Conservation (phyloP, 2,113 vertebrate species). For the Cebidichthys violaceus region DNA sequence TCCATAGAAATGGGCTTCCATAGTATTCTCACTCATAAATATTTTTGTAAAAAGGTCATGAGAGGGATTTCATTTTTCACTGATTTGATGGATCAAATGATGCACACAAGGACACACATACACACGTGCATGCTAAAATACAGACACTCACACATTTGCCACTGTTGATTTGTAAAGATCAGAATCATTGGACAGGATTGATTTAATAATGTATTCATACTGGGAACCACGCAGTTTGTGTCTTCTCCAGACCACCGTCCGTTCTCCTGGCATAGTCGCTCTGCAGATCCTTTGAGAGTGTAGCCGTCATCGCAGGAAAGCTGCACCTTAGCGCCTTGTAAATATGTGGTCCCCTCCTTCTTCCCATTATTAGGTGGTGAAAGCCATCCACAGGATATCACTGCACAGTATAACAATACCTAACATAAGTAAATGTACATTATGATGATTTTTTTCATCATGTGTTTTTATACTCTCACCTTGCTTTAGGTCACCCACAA, state of each 20-base stretch:
- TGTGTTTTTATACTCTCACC: slow-evolving; percentile 77
- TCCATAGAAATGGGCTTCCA: too few relatives aligned
- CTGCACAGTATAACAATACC: slow-evolving; percentile 68
- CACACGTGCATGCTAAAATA: not conserved
- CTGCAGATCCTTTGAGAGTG: slow-evolving; percentile 78
- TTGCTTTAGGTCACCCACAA: slow-evolving; percentile 79
- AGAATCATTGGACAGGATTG: slow-evolving; percentile 4
- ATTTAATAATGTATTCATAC: slow-evolving; percentile 60
- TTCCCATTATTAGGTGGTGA: slow-evolving; percentile 84
- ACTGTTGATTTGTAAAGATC: slow-evolving; percentile 45
- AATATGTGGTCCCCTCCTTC: slow-evolving; percentile 87
- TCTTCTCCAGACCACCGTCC: slow-evolving; percentile 87
- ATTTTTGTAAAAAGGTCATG: not conserved
- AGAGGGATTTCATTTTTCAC: not conserved
- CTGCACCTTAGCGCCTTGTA: slow-evolving; percentile 81
- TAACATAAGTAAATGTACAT: not conserved
- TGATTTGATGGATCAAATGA: slow-evolving; percentile 32
- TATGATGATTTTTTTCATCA: not conserved
- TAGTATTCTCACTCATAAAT: not conserved
- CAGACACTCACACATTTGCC: slow-evolving; percentile 6
- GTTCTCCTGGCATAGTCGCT: slow-evolving; percentile 82
- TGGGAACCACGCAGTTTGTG: slow-evolving; percentile 73
- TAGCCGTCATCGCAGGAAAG: slow-evolving; percentile 86
- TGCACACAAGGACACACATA: not conserved
- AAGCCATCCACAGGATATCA: slow-evolving; percentile 90